Percentiles rank a stretch among this genome's conserved stretches.
These are phyloP conservation scores for Litoditis marina DNA, from an alignment of 2,888 invertebrate species.

Conservation along the genomic window DNA sequence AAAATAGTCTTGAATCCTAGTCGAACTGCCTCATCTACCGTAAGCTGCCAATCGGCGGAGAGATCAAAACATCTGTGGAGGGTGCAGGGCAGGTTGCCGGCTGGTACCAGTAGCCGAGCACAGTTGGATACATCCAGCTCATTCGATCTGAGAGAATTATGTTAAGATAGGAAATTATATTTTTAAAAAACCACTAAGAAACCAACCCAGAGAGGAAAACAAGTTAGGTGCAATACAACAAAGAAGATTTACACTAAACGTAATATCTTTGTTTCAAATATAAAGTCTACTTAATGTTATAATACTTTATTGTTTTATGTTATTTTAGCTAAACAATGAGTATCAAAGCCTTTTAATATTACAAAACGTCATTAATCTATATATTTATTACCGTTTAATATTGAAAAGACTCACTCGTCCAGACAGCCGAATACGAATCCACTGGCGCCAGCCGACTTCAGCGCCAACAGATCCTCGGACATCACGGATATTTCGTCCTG, in stretches of 20 bases:
- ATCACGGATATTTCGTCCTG: constrained; percentile 13
- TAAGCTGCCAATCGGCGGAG: constrained; percentile 27
- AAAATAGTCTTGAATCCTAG: constrained; percentile 39
- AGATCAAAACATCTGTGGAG: constrained; percentile 42
- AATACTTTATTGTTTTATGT: too few relatives aligned
- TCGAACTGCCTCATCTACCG: constrained; percentile 27
- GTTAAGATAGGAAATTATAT: neutral
- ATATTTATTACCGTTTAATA: neutral
- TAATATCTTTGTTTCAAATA: neutral
- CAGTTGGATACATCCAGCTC: constrained; percentile 25
- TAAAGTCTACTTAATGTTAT: neutral
- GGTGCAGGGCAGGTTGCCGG: constrained; percentile 31
- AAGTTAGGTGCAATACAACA: too few relatives aligned
- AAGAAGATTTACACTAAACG: neutral
- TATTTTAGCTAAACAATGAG: too few relatives aligned
- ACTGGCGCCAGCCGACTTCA: constrained; percentile 34
- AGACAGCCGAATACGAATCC: constrained; percentile 45
- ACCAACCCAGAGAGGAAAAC: too few relatives aligned
- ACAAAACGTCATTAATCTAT: neutral
- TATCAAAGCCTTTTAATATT: neutral
- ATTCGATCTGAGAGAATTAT: constrained; percentile 21
- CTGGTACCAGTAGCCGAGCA: constrained; percentile 22
- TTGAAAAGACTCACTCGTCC: constrained; percentile 23
- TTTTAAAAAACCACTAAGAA: neutral
- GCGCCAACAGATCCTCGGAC: constrained; percentile 27